Percentiles rank a stretch among this genome's conserved stretches.
Evolutionary conservation across 2,113 vertebrate species (phyloP).

Genomic region (Pterocles burchelli): DNA sequence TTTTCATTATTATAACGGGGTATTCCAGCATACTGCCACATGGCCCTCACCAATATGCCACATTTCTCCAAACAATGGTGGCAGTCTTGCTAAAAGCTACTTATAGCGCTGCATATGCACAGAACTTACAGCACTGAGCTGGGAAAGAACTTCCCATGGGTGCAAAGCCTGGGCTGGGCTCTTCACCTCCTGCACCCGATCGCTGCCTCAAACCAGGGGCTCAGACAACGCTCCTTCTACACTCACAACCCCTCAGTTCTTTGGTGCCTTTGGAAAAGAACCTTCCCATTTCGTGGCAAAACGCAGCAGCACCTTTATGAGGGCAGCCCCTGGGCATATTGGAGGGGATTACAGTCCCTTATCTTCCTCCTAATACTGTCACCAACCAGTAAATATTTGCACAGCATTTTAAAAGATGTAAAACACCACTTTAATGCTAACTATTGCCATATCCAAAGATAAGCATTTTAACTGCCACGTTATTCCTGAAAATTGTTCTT

Average conservation of each 20-base stretch:
- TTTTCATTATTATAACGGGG: background rate
- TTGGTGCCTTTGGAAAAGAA: background rate
- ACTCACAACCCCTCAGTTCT: background rate
- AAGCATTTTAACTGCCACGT: background rate
- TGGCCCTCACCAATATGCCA: background rate
- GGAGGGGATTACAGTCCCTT: background rate
- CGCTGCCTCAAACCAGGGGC: background rate
- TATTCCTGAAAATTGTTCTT: background rate
- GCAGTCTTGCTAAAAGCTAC: background rate
- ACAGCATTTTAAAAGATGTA: background rate
- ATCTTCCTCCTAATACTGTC: background rate
- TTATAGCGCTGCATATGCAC: background rate
- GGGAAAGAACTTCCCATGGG: background rate
- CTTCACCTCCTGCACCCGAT: background rate
- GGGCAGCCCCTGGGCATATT: rapidly evolving
- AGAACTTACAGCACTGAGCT: background rate
- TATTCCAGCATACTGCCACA: background rate
- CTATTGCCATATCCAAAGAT: background rate
- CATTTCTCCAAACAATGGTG: background rate
- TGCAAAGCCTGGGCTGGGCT: rapidly evolving
- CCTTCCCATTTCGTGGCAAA: background rate
- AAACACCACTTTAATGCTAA: background rate
- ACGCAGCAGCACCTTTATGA: rapidly evolving
- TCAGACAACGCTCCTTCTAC: background rate
- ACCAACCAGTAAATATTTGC: background rate